phyloP scores from a whole-genome alignment of 2,888 invertebrate genomes.

The Drosophila differens region DNA sequence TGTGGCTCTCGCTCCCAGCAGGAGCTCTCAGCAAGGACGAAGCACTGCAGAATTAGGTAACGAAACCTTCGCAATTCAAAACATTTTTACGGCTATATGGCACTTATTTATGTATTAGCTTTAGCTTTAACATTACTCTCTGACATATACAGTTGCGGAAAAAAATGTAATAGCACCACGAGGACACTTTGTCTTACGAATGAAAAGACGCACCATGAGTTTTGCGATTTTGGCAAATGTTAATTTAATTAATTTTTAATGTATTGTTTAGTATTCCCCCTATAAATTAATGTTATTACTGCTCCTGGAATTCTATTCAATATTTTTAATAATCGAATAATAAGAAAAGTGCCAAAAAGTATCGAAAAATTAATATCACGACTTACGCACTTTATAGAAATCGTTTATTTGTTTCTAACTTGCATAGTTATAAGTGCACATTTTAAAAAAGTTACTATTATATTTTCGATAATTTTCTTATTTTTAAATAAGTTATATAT shows the following conservation, averaged over 20 bases:
- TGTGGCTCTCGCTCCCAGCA: too few species aligned
- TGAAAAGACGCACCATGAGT: neutral
- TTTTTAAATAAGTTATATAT: neutral
- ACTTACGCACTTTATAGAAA: neutral
- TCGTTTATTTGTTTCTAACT: neutral
- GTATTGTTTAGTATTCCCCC: neutral
- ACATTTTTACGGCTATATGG: neutral
- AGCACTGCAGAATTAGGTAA: neutral
- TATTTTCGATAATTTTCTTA: neutral
- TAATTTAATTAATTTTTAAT: neutral
- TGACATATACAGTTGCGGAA: neutral
- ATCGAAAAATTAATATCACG: neutral
- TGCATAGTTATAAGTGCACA: neutral
- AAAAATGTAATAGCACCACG: too few species aligned
- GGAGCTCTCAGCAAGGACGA: neutral
- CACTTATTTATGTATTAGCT: too few species aligned
- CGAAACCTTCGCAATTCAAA: neutral
- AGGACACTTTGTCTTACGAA: neutral
- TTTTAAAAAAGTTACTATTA: neutral
- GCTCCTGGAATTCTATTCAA: neutral
- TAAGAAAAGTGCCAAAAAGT: neutral
- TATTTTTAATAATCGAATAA: neutral
- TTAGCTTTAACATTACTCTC: neutral
- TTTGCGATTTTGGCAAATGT: neutral
- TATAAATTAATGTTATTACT: neutral